Base-by-base conservation (phyloP, 2,113 vertebrate genomes). In the Melanocharis versteri region DNA sequence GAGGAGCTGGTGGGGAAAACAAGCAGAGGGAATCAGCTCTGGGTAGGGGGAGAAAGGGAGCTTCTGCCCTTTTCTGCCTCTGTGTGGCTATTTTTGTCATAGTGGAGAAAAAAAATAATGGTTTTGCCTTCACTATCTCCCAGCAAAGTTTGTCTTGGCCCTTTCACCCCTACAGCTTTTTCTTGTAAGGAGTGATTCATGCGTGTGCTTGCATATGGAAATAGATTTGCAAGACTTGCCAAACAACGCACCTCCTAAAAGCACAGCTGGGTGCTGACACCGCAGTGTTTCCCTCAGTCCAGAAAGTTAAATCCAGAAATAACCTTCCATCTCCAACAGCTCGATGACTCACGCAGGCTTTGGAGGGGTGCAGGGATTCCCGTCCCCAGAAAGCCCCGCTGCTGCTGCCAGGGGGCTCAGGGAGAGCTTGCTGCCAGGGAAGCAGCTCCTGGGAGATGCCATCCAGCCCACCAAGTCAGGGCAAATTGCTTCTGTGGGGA, bases 261-360 rank as follows among this genome's bases (percentile, higher is more conserved):
- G 71, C 84, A 66, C 85, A 90, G 90, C 94, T 95, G 92, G 92
- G 76, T 86, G 88, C 94, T 93, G 93, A 95, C 90, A 81, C 20
- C 5, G 72, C 92, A 83, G 92, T 23, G 61, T 71, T 93, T 93
- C 91, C 87, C 90, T 90, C 50, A 3, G 72, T 92, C 93, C 87
- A 77, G 73, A 90, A 83, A 89, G 57, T 27, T 47, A 57, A 58
- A 89, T 82, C 91, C 87, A 96, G 90, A 94, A 96, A 90, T 96
- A 96, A 87, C 60, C 72, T 90, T 75, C 79, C 10, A 1, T 80
- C 71, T 89, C 60, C 4, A 11, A 15, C 42, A 82, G 90, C 95
- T 56, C 3, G 0, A 1, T 97, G 96, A 96, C 64, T 96, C 93
- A 92, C 0, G 0, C 6, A 2, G 70, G 51, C 58, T 54, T 13